phyloP scores from a whole-genome alignment of 1,140 invertebrate species.

The Contarinia nasturtii region DNA sequence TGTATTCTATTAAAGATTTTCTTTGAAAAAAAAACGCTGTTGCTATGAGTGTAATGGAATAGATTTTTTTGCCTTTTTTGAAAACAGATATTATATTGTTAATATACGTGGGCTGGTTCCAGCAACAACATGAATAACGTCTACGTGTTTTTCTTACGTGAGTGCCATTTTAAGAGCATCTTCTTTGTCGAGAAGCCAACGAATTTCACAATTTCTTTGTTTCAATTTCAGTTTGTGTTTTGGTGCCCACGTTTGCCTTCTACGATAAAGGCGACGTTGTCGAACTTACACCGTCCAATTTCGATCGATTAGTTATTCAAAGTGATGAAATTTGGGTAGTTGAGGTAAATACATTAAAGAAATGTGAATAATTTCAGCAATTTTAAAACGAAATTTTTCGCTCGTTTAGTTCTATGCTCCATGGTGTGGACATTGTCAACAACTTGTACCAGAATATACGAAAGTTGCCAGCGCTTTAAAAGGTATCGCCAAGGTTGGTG shows the following conservation, averaged over 20 bases:
- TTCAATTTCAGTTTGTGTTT: background rate
- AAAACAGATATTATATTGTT: too few species aligned
- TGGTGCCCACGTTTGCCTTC: conserved; percentile 32
- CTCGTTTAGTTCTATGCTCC: conserved; percentile 64
- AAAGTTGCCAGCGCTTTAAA: conserved; percentile 77
- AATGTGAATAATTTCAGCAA: background rate
- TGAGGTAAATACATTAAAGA: conserved; percentile 5
- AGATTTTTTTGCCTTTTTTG: too few species aligned
- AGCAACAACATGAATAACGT: too few species aligned
- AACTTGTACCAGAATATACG: conserved; percentile 67
- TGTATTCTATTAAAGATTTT: too few species aligned
- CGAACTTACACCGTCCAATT: conserved; percentile 78
- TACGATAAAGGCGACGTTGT: conserved; percentile 72
- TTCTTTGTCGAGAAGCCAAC: too few species aligned
- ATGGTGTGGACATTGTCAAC: conserved; percentile 80
- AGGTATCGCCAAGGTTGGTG: conserved; percentile 86
- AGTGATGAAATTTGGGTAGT: conserved; percentile 80
- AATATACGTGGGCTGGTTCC: too few species aligned
- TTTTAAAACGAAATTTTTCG: background rate
- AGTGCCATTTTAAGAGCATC: too few species aligned
- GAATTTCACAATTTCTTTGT: background rate
- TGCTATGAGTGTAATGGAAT: too few species aligned
- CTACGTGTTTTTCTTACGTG: too few species aligned
- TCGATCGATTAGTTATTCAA: conserved; percentile 67
- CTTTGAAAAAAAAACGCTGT: too few species aligned